A percentile compares a stretch with the other conserved stretches of the same genome.
phyloP scores from a whole-genome alignment of 1,140 invertebrate species.

The Polypedilum pembai region DNA sequence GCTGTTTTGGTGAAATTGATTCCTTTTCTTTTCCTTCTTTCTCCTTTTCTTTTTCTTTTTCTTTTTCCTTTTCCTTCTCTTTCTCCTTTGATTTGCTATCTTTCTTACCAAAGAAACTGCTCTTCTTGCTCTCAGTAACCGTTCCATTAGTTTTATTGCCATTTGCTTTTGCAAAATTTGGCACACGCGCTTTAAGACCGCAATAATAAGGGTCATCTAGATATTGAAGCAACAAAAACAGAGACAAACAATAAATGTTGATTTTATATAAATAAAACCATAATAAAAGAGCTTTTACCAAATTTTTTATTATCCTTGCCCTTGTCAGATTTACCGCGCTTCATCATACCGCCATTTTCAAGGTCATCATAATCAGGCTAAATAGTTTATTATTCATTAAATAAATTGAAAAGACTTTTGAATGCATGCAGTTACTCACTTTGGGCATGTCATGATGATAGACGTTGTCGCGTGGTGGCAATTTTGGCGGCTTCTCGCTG shows the following conservation, averaged over 20 bases:
- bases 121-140: background rate
- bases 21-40: background rate
- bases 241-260: background rate
- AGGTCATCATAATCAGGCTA: conserved; percentile 85
- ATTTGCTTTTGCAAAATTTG: conserved; percentile 62
- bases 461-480: conserved; percentile 80
- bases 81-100: conserved; percentile 12
- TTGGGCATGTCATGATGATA: conserved; percentile 81
- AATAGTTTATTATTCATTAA: conserved; percentile 34
- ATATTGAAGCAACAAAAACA: conserved; percentile 34
- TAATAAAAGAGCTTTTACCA: conserved; percentile 50
- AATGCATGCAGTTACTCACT: conserved; percentile 47
- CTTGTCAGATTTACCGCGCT: conserved; percentile 61
- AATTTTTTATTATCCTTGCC: conserved; percentile 79
- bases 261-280: conserved; percentile 29
- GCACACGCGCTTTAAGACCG: conserved; percentile 68
- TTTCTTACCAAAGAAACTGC: background rate
- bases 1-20: background rate
- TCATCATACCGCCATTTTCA: conserved; percentile 56
- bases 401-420: conserved; percentile 15
- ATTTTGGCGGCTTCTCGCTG: conserved; percentile 81
- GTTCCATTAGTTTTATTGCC: conserved; percentile 34
- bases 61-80: conserved; percentile 34
- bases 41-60: background rate
- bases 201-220: conserved; percentile 81